phyloP scores from a whole-genome alignment of 2,113 vertebrate genomes.

The Brachirus orientalis region DNA sequence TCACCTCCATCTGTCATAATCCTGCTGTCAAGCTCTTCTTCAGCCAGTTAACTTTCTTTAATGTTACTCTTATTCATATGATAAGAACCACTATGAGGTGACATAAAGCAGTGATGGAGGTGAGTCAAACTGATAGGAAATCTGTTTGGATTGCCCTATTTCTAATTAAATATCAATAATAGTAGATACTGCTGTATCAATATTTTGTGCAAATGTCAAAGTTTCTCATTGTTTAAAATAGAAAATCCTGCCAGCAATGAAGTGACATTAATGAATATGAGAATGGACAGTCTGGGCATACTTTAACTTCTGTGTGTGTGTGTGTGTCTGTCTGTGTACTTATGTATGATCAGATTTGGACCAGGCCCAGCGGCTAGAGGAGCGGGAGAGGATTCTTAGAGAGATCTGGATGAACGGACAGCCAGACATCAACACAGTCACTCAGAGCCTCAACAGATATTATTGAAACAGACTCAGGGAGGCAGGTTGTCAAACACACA shows the following conservation, averaged over 20 bases:
- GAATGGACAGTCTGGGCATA: conserved; percentile 6
- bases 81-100: too few species aligned
- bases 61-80: too few species aligned
- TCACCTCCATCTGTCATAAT: too few species aligned
- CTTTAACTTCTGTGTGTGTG: conserved; percentile 6
- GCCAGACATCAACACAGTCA: conserved; percentile 86
- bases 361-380: conserved; percentile 87
- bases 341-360: conserved; percentile 81
- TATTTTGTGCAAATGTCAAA: too few species aligned
- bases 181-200: too few species aligned
- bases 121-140: too few species aligned
- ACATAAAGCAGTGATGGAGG: too few species aligned
- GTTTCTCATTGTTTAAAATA: too few species aligned
- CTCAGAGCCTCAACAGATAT: conserved; percentile 90
- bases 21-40: too few species aligned
- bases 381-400: conserved; percentile 88
- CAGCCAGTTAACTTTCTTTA: too few species aligned
- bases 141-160: too few species aligned
- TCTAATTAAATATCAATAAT: too few species aligned
- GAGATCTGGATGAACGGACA: conserved; percentile 96
- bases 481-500: not conserved
- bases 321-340: conserved; percentile 17
- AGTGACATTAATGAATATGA: conserved; percentile 17
- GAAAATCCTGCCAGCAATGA: not conserved
- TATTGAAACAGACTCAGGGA: conserved; percentile 73